A percentile compares a stretch with the other conserved stretches of the same genome.
Evolutionary conservation across 2,888 invertebrate species (phyloP).

Genomic region (Rutpela maculata): DNA sequence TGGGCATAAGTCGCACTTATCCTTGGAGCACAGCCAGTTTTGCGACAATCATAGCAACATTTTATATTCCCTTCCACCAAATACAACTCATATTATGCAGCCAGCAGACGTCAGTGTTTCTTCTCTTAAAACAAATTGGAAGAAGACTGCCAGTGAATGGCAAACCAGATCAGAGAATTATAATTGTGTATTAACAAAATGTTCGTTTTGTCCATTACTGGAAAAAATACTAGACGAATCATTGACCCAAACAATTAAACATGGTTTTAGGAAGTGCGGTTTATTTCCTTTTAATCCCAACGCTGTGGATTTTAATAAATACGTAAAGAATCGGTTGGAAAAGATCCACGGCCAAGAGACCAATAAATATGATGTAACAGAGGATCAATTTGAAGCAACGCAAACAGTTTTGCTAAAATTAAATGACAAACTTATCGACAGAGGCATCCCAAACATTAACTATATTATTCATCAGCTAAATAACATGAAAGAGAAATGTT

Average conservation of each 20-base stretch:
- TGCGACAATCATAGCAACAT: background rate
- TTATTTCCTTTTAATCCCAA: background rate
- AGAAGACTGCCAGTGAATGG: background rate
- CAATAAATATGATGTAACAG: too few relatives aligned
- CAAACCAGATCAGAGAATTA: too few relatives aligned
- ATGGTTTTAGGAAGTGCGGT: background rate
- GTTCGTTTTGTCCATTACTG: background rate
- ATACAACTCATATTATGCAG: background rate
- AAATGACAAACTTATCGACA: too few relatives aligned
- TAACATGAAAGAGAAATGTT: too few relatives aligned
- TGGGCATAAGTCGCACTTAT: too few relatives aligned
- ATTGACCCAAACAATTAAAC: too few relatives aligned
- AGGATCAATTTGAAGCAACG: too few relatives aligned
- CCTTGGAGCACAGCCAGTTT: background rate
- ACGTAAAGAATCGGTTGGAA: background rate
- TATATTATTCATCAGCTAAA: too few relatives aligned
- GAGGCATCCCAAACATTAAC: too few relatives aligned
- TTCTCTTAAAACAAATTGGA: background rate
- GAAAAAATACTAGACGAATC: too few relatives aligned
- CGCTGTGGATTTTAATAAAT: background rate
- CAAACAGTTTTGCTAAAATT: too few relatives aligned
- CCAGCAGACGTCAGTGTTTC: background rate
- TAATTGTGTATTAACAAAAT: background rate
- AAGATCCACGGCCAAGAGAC: too few relatives aligned
- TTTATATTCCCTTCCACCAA: background rate